phyloP scores from a whole-genome alignment of 2,888 invertebrate species.

The Cenopis cana region DNA sequence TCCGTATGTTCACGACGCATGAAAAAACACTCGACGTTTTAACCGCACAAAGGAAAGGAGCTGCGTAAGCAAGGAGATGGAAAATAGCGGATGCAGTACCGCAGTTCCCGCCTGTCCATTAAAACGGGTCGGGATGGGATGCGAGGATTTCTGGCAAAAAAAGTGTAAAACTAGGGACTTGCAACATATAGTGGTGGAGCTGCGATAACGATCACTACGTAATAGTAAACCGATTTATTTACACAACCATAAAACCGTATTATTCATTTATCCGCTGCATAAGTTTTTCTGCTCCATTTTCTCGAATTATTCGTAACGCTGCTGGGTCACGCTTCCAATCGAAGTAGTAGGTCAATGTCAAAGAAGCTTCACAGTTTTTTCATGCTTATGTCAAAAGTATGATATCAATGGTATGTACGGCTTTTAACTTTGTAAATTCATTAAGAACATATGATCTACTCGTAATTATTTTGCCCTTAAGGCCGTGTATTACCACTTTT shows the following conservation, averaged over 20 bases:
- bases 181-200: conserved; percentile 61
- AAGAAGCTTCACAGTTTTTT: conserved; percentile 12
- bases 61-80: conserved; percentile 64
- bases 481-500: too few relatives aligned
- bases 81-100: conserved; percentile 70
- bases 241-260: conserved; percentile 16
- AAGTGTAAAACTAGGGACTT: conserved; percentile 63
- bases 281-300: conserved; percentile 22
- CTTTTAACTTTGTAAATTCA: not conserved
- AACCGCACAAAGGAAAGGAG: conserved; percentile 51
- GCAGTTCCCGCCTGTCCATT: conserved; percentile 64
- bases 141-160: conserved; percentile 63
- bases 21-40: conserved; percentile 17
- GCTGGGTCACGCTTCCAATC: conserved; percentile 26
- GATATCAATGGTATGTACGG: not conserved
- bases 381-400: conserved; percentile 5
- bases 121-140: conserved; percentile 63
- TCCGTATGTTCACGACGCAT: conserved; percentile 4
- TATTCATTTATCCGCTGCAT: conserved; percentile 20
- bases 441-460: conserved; percentile 2
- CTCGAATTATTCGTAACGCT: conserved; percentile 11
- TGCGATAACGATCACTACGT: conserved; percentile 46
- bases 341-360: conserved; percentile 28
- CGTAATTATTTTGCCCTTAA: too few relatives aligned
- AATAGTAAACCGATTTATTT: conserved; percentile 11